Evolutionary conservation across 2,797 vertebrate genomes (phyloP).

Genomic region (Lagorchestes hirsutus): DNA sequence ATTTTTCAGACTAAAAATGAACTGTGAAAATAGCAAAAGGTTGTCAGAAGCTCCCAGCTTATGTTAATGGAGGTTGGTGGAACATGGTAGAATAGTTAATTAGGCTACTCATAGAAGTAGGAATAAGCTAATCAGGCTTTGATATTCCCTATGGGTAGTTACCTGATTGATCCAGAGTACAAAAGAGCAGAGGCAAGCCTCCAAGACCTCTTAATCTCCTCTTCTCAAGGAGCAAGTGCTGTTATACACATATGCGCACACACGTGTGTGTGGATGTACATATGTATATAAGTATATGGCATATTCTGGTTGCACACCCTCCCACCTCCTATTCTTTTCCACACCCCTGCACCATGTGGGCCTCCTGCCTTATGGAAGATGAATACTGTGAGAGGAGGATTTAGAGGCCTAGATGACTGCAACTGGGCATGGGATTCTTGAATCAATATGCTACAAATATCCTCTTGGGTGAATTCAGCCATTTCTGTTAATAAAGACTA

Average conservation of each 20-base stretch:
- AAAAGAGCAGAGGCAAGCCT: slow-evolving; percentile 5
- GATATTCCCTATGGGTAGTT: neutral
- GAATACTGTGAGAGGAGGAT: slow-evolving; percentile 22
- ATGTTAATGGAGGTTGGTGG: neutral
- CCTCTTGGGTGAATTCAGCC: slow-evolving; percentile 69
- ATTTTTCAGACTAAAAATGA: neutral
- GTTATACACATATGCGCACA: neutral
- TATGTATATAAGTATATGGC: neutral
- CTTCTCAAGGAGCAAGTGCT: neutral
- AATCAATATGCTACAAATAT: slow-evolving; percentile 64
- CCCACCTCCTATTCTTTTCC: neutral
- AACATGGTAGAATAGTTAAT: neutral
- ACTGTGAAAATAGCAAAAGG: slow-evolving; percentile 27
- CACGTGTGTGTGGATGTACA: neutral
- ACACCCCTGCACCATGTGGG: neutral
- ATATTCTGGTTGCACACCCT: neutral
- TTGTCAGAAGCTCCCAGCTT: slow-evolving; percentile 17
- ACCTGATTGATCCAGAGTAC: slow-evolving; percentile 1
- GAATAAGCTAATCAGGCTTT: slow-evolving; percentile 38
- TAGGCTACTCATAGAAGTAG: slow-evolving; percentile 21
- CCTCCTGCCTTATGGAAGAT: slow-evolving; percentile 6
- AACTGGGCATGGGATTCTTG: slow-evolving; percentile 36
- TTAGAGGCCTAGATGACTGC: neutral
- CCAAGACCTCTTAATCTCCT: slow-evolving; percentile 15
- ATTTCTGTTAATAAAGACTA: slow-evolving; percentile 78